Base-by-base conservation (phyloP, 1,140 invertebrate genomes). In the Scaptomyza graminum region DNA sequence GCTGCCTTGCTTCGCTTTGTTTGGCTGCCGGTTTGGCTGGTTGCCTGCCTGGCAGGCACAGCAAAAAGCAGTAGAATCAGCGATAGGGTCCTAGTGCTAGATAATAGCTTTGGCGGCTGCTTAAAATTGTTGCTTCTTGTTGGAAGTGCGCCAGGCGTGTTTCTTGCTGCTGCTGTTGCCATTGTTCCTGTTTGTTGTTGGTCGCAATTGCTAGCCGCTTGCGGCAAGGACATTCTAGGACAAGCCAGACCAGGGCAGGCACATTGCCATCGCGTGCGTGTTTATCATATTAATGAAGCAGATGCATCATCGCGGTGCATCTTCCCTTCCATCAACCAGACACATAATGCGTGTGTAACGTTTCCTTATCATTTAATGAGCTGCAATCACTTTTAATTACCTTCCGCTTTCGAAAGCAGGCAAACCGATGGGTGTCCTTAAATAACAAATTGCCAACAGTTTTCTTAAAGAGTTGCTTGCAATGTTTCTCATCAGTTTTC, bases 91-190 rank as follows among this genome's bases (percentile, higher is more conserved):
- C 73, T 60, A 54, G 44, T 47, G 63, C 60, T 72, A 62, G 76
- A 79, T 79, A 81, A 81, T 76, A 79, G 76, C 56, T 79, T 69
- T 81, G 57, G 64, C 68, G 69, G 67, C 68, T 81, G 70, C 56
- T 61, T 69, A 77, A 34, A 79, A 65, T 79, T 79, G 76, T 72
- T 76, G 78, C 59, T 76, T 79, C 41, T 71, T 56, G 66, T 68
- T 81, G 78, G 78, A 81, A 76, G 56, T 49, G 62, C 51, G 78
- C 78, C 78, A 81, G 74, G 63, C 49, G 59, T 47, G 60, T 70
- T 69, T 63, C 55, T 57, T 56, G 52, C 69, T 60, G 49, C 44
- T 44, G 50, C 11, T 61, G 44, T 22, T 34, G 41, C 41, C 15
- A 1, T 12, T 63, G 8, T 25, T 59, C 9, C 18, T 57, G 18